Percentiles rank a stretch among this genome's conserved stretches.
Evolutionary conservation across 2,888 invertebrate genomes (phyloP).

Genomic region (Hypselothyrea guttata): DNA sequence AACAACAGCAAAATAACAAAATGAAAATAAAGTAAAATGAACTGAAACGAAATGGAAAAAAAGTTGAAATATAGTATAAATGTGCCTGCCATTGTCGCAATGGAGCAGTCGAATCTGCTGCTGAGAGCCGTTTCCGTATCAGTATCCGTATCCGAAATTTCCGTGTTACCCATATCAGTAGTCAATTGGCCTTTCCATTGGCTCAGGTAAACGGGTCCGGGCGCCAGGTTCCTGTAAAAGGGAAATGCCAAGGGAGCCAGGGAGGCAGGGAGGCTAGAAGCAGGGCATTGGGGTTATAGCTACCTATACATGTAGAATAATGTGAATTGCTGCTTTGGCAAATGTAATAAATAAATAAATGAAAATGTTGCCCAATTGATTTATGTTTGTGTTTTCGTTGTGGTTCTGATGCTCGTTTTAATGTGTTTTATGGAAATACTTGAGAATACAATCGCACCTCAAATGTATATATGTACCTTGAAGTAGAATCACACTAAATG

Average conservation of each 20-base stretch:
- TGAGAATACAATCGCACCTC: no score
- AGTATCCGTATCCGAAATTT: slow-evolving; percentile 36
- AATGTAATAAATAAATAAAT: slow-evolving; percentile 66
- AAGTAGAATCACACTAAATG: no score
- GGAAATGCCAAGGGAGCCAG: neutral
- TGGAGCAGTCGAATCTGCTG: slow-evolving; percentile 16
- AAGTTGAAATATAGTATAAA: slow-evolving; percentile 59
- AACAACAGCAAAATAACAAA: slow-evolving; percentile 15
- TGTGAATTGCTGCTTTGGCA: slow-evolving; percentile 44
- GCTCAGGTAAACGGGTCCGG: neutral
- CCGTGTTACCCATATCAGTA: slow-evolving; percentile 38
- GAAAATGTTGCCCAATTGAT: slow-evolving; percentile 67
- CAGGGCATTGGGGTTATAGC: slow-evolving; percentile 11
- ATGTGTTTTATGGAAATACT: no score
- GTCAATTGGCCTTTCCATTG: slow-evolving; percentile 39
- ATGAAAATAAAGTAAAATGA: neutral
- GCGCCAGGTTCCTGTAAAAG: no score
- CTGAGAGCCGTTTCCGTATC: slow-evolving; percentile 26
- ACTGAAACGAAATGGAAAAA: neutral
- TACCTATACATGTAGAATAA: slow-evolving; percentile 30
- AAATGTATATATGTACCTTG: no score
- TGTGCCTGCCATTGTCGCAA: slow-evolving; percentile 59
- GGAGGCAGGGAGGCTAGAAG: neutral
- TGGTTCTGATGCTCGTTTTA: neutral
- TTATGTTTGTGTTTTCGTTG: slow-evolving; percentile 37